Percentiles rank a stretch among this genome's conserved stretches.
phyloP scores from a whole-genome alignment of 2,888 invertebrate species.

The Notodonta ziczac region DNA sequence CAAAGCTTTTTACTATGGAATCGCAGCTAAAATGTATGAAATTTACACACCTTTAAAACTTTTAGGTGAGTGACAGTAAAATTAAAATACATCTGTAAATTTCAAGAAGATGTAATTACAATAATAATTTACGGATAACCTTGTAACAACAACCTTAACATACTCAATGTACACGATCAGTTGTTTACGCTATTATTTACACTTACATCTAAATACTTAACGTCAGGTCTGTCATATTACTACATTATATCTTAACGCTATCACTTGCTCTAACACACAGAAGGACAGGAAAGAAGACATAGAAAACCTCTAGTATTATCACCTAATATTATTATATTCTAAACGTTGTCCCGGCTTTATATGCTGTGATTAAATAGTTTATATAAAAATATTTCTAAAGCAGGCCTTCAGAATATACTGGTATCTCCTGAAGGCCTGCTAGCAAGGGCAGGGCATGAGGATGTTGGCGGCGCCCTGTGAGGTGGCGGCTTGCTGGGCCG shows the following conservation, averaged over 20 bases:
- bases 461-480: constrained; percentile 13
- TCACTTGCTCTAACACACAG: constrained; percentile 11
- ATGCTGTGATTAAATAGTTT: constrained; percentile 9
- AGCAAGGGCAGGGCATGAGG: constrained; percentile 12
- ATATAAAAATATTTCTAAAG: constrained; percentile 31
- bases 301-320: constrained; percentile 11
- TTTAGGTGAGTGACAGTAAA: too few species aligned
- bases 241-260: too few species aligned
- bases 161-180: constrained; percentile 21
- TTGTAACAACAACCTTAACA: constrained; percentile 9
- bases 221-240: too few species aligned
- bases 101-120: too few species aligned
- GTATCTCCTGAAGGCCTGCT: constrained; percentile 23
- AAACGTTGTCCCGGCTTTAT: constrained; percentile 27
- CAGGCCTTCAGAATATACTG: constrained; percentile 18
- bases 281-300: constrained; percentile 32
- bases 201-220: constrained; percentile 18
- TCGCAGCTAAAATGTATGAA: too few species aligned
- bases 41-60: too few species aligned
- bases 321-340: constrained; percentile 15
- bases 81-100: too few species aligned
- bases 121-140: not conserved
- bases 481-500: constrained; percentile 12
- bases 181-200: constrained; percentile 25
- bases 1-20: too few species aligned